phyloP scores from a whole-genome alignment of 2,797 vertebrate species.

The Muscicapa comitata region DNA sequence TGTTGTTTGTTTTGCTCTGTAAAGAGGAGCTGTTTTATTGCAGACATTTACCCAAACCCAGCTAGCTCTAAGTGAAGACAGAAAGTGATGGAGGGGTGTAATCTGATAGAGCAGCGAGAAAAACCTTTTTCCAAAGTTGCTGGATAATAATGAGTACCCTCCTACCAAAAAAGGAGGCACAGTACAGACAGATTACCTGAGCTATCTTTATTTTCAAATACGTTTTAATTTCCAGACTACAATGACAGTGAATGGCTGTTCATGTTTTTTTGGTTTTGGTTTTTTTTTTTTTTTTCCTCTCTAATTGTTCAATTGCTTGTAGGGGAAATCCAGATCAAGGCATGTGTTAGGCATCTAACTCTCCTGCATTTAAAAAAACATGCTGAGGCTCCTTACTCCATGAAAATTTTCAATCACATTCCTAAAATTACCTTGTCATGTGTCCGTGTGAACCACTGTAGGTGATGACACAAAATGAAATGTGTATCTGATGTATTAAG shows the following conservation, averaged over 20 bases:
- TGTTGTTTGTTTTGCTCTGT: constrained; percentile 33
- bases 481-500: neutral
- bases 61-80: neutral
- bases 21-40: neutral
- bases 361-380: neutral
- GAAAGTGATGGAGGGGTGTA: neutral
- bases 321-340: neutral
- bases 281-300: neutral
- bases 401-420: neutral
- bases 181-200: neutral
- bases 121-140: neutral
- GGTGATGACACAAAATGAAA: neutral
- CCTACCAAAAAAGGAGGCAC: neutral
- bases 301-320: neutral
- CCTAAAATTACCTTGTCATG: neutral
- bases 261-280: neutral
- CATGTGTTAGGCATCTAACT: neutral
- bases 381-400: neutral
- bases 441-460: neutral
- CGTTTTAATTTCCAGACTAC: neutral
- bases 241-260: neutral
- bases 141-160: neutral
- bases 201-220: neutral
- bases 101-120: neutral
- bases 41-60: neutral